These are phyloP conservation scores for Eubasilissa splendida DNA, from an alignment of 2,888 invertebrate species.

Conservation along the genomic window DNA sequence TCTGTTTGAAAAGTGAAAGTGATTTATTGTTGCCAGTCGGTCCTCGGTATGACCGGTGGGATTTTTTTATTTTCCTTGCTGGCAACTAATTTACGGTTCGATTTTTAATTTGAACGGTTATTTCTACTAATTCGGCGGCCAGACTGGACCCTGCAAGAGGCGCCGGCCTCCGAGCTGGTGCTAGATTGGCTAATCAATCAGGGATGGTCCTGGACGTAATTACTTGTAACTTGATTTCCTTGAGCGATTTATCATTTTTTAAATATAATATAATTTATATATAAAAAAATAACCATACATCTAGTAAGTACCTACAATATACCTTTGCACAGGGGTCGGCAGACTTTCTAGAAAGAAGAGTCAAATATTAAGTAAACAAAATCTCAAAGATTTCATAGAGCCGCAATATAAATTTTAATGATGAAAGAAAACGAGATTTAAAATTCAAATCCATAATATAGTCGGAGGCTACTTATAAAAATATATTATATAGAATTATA, in stretches of 20 bases:
- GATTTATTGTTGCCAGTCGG: conserved; percentile 51
- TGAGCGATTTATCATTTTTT: conserved; percentile 53
- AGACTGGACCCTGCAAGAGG: conserved; percentile 35
- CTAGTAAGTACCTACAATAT: too few species aligned
- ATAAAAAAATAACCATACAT: background rate
- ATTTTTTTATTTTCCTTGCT: conserved; percentile 46
- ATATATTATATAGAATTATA: too few species aligned
- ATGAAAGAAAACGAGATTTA: too few species aligned
- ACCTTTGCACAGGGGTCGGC: too few species aligned
- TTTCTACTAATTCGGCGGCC: conserved; percentile 41
- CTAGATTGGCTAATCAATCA: conserved; percentile 57
- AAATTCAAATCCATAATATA: too few species aligned
- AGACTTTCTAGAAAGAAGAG: too few species aligned
- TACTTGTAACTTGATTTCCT: conserved; percentile 53
- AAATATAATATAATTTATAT: background rate
- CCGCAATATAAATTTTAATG: too few species aligned
- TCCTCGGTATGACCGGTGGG: conserved; percentile 38
- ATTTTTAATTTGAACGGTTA: conserved; percentile 53
- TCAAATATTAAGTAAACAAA: too few species aligned
- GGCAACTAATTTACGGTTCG: conserved; percentile 53
- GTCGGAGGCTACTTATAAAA: too few species aligned
- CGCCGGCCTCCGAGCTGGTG: conserved; percentile 40
- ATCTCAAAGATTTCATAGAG: too few species aligned
- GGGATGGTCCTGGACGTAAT: conserved; percentile 34
- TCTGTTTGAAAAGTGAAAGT: conserved; percentile 53